A percentile compares a stretch with the other conserved stretches of the same genome.
Conservation (phyloP, 2,113 vertebrate species). For the Cariama cristata region DNA sequence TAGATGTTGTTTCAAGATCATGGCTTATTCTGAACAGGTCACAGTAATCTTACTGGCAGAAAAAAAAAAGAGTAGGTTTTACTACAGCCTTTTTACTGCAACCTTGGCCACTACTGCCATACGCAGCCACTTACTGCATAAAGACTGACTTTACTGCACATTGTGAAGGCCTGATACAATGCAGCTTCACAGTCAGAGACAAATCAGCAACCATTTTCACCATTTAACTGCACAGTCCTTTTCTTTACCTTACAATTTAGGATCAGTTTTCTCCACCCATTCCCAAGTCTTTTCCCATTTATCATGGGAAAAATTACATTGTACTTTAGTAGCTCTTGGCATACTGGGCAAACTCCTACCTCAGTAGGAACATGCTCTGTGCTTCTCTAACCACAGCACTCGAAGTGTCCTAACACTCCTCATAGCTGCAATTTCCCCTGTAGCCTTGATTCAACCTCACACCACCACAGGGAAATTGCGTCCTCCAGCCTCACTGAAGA, state of each 20-base stretch:
- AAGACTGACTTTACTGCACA: accelerated
- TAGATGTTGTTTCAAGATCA: neutral
- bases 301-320: neutral
- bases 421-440: neutral
- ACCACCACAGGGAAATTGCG: neutral
- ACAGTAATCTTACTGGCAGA: neutral
- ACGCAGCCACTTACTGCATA: accelerated
- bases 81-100: neutral
- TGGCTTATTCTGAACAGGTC: neutral
- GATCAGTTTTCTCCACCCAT: neutral
- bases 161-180: neutral
- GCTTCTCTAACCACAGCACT: neutral
- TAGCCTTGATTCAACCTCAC: accelerated
- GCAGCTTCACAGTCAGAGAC: neutral
- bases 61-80: neutral
- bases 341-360: neutral
- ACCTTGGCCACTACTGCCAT: neutral
- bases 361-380: accelerated
- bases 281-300: neutral
- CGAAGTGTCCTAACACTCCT: neutral
- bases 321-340: no score
- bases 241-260: neutral
- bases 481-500: neutral
- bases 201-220: accelerated
- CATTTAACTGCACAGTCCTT: neutral